Base-by-base conservation (phyloP, 2,113 vertebrate species). In the Gymnogyps californianus region DNA sequence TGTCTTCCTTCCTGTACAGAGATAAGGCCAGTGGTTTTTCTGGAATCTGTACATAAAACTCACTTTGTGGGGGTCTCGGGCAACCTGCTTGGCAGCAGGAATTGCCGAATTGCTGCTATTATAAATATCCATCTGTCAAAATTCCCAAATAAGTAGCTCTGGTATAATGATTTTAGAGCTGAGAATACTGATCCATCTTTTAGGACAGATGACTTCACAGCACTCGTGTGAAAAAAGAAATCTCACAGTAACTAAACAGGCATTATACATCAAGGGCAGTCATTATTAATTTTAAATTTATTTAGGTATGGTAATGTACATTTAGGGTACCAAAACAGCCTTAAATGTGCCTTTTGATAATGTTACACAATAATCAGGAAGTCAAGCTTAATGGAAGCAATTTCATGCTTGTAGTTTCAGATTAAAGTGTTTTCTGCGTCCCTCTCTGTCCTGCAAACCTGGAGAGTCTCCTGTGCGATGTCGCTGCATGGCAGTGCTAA, bases 401-500 rank as follows among this genome's bases (percentile, higher is more conserved):
- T 94, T 92, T 97, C 76, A 89, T 96, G 51, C 77, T 92, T 83
- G 36, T 49, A 83, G 51, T 77, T 95, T 95, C 79, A 92, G 83
- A 89, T 83, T 89, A 79, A 93, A 95, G 34, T 42, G 44, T 92
- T 92, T 96, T 92, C 67, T 61, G 42, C 4, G 4, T 94, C 72
- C 36, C 46, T 74, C 31, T 78, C 61, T 3, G 46, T 81, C 38
- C 67, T 67, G 16, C 22, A 77, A 65, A 89, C 64, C 36, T 38
- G 36, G n/a, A 57, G 32, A 91, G 22, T 57, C 58, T 93, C 57
- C 47, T 47, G 28, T 75, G 86, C 17, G 10, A 54, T 24, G 20
- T 36, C 82, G 70, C 58, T 55, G 46, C 58, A 54, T 4, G 4
- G 29, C 64, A 92, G 70, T 4, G 0, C 44, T 62, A 34, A 84